These are phyloP conservation scores for Hypena proboscidalis DNA, from an alignment of 2,888 invertebrate genomes.

Conservation along the genomic window DNA sequence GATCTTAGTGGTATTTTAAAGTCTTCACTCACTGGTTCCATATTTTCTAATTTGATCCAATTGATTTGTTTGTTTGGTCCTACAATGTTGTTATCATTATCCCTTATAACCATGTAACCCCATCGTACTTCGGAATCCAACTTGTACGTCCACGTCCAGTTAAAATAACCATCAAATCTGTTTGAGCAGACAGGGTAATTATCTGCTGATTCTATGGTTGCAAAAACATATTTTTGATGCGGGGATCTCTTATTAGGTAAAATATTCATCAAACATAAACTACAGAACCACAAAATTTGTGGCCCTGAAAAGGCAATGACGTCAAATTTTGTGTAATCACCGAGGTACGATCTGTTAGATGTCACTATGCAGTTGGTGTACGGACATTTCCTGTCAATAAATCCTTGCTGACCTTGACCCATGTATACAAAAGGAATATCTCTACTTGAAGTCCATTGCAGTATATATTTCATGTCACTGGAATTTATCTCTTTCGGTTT, in stretches of 20 bases:
- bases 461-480: too few relatives aligned
- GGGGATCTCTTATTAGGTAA: constrained; percentile 49
- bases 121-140: constrained; percentile 52
- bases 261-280: too few relatives aligned
- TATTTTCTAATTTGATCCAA: constrained; percentile 49
- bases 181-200: constrained; percentile 51
- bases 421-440: too few relatives aligned
- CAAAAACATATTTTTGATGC: constrained; percentile 60
- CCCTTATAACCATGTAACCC: constrained; percentile 51
- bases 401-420: too few relatives aligned
- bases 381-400: constrained; percentile 53
- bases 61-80: constrained; percentile 52
- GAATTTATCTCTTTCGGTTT: too few relatives aligned
- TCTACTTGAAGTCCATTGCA: too few relatives aligned
- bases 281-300: constrained; percentile 33
- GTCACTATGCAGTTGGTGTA: constrained; percentile 11
- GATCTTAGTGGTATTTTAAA: too few relatives aligned
- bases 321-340: constrained; percentile 40
- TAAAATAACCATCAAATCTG: constrained; percentile 52
- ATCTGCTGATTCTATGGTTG: constrained; percentile 53
- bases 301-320: constrained; percentile 42
- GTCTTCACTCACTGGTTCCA: constrained; percentile 46
- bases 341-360: constrained; percentile 21
- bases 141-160: constrained; percentile 63
- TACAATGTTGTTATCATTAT: constrained; percentile 40